These are phyloP conservation scores for Lycaena phlaeas DNA, from an alignment of 2,888 invertebrate species.

Conservation along the genomic window DNA sequence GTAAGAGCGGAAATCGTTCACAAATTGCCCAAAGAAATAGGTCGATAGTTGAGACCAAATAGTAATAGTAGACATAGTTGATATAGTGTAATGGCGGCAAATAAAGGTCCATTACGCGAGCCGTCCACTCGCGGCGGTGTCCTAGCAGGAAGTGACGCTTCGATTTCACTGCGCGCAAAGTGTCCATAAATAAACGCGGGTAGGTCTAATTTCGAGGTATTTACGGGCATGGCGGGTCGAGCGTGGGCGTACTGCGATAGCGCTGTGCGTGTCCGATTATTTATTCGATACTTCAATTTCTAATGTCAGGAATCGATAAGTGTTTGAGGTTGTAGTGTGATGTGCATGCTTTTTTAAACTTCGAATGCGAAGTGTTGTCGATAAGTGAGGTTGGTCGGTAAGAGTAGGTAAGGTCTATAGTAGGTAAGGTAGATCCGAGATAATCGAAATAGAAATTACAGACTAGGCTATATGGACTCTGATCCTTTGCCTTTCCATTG, in stretches of 20 bases:
- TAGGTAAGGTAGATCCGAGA: no score
- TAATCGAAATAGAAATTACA: no score
- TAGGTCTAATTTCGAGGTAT: constrained; percentile 54
- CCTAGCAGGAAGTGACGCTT: constrained; percentile 52
- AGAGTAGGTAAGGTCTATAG: no score
- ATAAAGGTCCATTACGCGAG: constrained; percentile 37
- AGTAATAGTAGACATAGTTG: constrained; percentile 19
- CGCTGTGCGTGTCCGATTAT: constrained; percentile 3
- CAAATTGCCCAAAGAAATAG: not conserved
- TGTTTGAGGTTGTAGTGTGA: not conserved
- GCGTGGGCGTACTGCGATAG: constrained; percentile 6
- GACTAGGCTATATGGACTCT: no score
- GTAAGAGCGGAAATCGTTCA: no score
- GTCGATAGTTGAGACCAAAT: not conserved
- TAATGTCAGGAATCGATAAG: constrained; percentile 4
- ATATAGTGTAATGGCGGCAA: constrained; percentile 45
- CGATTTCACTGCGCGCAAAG: constrained; percentile 26
- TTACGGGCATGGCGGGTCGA: not conserved
- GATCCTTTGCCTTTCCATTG: no score
- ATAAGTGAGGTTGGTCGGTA: no score
- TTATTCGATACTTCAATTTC: constrained; percentile 8
- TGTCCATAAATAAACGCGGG: constrained; percentile 58
- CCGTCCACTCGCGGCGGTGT: constrained; percentile 33
- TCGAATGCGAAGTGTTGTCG: no score
- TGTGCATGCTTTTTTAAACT: constrained; percentile 3